phyloP scores from a whole-genome alignment of 2,113 vertebrate genomes.

The Trichomycterus rosablanca region DNA sequence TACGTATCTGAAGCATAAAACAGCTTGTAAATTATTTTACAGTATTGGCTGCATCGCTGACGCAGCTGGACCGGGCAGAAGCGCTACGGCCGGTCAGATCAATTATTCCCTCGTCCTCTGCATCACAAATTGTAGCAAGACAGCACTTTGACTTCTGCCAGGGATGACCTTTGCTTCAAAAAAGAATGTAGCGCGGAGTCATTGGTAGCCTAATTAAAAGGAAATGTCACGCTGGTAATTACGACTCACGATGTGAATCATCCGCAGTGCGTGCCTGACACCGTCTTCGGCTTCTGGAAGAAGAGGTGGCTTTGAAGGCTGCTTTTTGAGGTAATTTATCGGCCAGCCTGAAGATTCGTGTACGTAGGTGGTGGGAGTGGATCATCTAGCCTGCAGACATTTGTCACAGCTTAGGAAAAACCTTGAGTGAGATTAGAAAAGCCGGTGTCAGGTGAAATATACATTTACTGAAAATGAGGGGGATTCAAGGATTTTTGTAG shows the following conservation, averaged over 20 bases:
- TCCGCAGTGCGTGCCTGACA: constrained; percentile 37
- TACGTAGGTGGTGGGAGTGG: neutral
- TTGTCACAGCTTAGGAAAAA: constrained; percentile 22
- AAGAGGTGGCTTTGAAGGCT: constrained; percentile 55
- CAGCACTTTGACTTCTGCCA: constrained; percentile 57
- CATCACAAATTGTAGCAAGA: constrained; percentile 41
- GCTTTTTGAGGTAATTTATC: constrained; percentile 27
- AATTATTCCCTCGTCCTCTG: constrained; percentile 25
- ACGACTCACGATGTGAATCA: constrained; percentile 60
- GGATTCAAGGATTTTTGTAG: too few relatives aligned
- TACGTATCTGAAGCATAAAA: constrained; percentile 26
- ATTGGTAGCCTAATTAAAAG: constrained; percentile 71
- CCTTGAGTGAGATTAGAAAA: constrained; percentile 21
- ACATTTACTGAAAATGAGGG: too few relatives aligned
- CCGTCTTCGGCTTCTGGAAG: constrained; percentile 29
- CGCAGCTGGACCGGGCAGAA: constrained; percentile 29
- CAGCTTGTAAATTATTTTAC: constrained; percentile 45
- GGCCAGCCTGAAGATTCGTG: constrained; percentile 8
- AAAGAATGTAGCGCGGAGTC: constrained; percentile 50
- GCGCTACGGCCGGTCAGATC: constrained; percentile 45
- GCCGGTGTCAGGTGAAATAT: too few relatives aligned
- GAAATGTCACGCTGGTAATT: constrained; percentile 74
- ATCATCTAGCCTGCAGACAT: constrained; percentile 18
- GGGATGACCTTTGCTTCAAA: constrained; percentile 67
- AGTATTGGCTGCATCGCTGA: constrained; percentile 35